These are phyloP conservation scores for Centropyge bicolor DNA, from an alignment of 2,797 vertebrate species.

Conservation along the genomic window DNA sequence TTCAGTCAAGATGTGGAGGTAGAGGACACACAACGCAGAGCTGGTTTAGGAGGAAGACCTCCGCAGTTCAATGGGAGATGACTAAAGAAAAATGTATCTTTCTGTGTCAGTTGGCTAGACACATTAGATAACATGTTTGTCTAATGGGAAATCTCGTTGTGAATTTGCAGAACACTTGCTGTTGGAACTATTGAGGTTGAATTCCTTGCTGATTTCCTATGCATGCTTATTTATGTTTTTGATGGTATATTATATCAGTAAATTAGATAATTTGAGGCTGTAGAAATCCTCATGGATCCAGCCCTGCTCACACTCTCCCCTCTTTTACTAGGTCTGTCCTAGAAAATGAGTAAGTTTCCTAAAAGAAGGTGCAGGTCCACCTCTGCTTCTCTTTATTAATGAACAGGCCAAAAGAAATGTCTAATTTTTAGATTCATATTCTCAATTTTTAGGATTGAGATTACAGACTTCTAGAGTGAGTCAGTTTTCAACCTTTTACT, in stretches of 20 bases:
- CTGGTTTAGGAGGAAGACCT: background rate
- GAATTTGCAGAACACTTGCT: background rate
- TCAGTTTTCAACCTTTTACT: background rate
- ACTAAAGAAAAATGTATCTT: background rate
- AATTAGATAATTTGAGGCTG: background rate
- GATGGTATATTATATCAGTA: background rate
- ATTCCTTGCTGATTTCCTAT: background rate
- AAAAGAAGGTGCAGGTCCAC: conserved; percentile 38
- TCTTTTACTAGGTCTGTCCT: conserved; percentile 24
- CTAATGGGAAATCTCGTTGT: background rate
- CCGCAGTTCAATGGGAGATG: background rate
- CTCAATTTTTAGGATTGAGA: no score
- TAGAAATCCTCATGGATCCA: background rate
- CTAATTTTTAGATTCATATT: no score
- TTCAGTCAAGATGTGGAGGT: conserved; percentile 98
- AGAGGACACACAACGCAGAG: conserved; percentile 35
- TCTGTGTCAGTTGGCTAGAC: background rate
- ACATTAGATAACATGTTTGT: background rate
- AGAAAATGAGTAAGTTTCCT: conserved; percentile 15
- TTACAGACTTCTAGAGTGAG: background rate
- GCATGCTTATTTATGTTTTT: background rate
- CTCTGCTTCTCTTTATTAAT: conserved; percentile 47
- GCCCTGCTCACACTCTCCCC: background rate
- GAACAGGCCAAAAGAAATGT: conserved; percentile 9
- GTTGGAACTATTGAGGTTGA: background rate